Evolutionary conservation across 2,113 vertebrate genomes (phyloP).

Genomic region (Pyrgilauda ruficollis): DNA sequence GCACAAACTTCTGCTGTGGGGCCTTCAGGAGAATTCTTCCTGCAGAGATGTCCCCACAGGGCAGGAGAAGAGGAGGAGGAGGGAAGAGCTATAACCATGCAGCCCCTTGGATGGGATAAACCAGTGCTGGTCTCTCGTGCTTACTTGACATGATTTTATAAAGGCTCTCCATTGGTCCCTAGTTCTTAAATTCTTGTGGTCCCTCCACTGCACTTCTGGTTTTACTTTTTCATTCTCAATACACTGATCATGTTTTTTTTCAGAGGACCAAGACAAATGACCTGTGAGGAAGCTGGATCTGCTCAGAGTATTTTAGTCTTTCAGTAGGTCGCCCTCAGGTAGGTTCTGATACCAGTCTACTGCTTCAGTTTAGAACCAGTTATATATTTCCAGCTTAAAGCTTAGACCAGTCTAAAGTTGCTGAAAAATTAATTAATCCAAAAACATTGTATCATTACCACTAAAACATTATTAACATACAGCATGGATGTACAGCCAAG

Average conservation of each 20-base stretch:
- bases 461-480: background rate
- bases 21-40: background rate
- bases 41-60: background rate
- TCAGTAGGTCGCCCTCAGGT: background rate
- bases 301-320: background rate
- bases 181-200: background rate
- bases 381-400: background rate
- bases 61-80: background rate
- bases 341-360: background rate
- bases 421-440: background rate
- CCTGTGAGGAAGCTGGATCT: background rate
- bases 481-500: background rate
- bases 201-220: background rate
- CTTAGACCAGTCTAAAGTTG: background rate
- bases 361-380: background rate
- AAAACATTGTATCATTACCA: background rate
- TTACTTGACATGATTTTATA: background rate
- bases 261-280: background rate
- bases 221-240: background rate
- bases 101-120: background rate
- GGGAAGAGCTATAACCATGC: background rate
- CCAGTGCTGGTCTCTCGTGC: background rate
- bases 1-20: background rate
- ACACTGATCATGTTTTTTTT: background rate
- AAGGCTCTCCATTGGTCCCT: background rate